These are phyloP conservation scores for Cataglyphis hispanica DNA, from an alignment of 1,140 invertebrate genomes.

Conservation along the genomic window DNA sequence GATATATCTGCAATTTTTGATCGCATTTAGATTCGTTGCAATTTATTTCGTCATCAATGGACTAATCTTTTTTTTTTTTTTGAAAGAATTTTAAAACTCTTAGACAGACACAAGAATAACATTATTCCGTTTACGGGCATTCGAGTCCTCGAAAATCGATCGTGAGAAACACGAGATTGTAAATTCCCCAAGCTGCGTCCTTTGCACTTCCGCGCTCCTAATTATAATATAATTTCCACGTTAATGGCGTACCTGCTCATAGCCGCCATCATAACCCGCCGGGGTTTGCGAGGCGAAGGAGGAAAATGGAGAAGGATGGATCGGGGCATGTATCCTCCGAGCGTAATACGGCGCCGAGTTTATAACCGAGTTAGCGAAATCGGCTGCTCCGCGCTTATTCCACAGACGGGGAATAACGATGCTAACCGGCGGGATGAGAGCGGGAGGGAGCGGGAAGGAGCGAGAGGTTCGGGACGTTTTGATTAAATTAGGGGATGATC, in stretches of 20 bases:
- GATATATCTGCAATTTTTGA: too few species aligned
- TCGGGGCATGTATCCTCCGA: conserved; percentile 65
- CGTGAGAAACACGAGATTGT: conserved; percentile 3
- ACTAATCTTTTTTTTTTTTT: background rate
- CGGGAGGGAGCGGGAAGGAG: conserved; percentile 63
- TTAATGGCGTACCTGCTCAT: conserved; percentile 79
- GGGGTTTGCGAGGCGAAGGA: conserved; percentile 15
- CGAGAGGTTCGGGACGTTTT: conserved; percentile 65
- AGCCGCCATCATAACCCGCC: conserved; percentile 79
- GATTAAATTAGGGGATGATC: conserved; percentile 85
- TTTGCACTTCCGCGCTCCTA: conserved; percentile 30
- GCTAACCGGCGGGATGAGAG: conserved; percentile 61
- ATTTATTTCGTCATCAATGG: background rate
- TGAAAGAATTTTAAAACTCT: background rate
- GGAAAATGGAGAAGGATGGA: conserved; percentile 30
- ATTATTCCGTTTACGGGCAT: background rate
- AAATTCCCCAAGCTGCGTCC: background rate
- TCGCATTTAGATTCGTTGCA: background rate
- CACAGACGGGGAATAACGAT: conserved; percentile 70
- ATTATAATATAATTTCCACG: conserved; percentile 54
- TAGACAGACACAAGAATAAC: background rate
- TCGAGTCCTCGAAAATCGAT: background rate
- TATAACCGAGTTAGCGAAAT: conserved; percentile 85
- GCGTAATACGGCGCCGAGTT: conserved; percentile 83
- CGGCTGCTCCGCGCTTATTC: conserved; percentile 70